Percentiles rank a stretch among this genome's conserved stretches.
Evolutionary conservation across 2,888 invertebrate species (phyloP).

Genomic region (Philereme transversata): DNA sequence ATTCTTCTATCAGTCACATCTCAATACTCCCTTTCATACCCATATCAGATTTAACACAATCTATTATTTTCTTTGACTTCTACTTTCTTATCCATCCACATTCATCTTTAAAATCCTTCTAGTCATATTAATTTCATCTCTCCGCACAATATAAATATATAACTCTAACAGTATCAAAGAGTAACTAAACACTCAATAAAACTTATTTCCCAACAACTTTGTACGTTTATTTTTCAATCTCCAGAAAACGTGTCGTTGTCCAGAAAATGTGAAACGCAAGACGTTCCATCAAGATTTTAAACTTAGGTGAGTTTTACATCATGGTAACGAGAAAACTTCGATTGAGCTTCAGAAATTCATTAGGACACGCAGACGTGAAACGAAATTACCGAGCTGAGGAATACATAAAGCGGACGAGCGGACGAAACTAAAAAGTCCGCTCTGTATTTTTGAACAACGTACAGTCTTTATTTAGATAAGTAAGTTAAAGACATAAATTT

Average conservation of each 20-base stretch:
- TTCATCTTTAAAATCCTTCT: too few relatives aligned
- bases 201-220: not conserved
- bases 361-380: constrained; percentile 63
- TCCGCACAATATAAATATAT: too few relatives aligned
- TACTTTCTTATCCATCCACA: too few relatives aligned
- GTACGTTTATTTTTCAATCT: constrained; percentile 25
- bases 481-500: too few relatives aligned
- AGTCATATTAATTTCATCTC: too few relatives aligned
- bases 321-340: constrained; percentile 78
- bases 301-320: constrained; percentile 61
- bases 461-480: too few relatives aligned
- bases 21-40: too few relatives aligned
- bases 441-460: not conserved
- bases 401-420: constrained; percentile 16
- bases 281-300: constrained; percentile 41
- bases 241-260: constrained; percentile 30
- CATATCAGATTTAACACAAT: too few relatives aligned
- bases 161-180: too few relatives aligned
- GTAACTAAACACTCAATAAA: not conserved
- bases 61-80: too few relatives aligned
- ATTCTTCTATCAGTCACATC: too few relatives aligned
- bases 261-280: constrained; percentile 38
- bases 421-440: not conserved
- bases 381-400: constrained; percentile 54
- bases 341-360: constrained; percentile 77